Percentiles rank a stretch among this genome's conserved stretches.
Evolutionary conservation across 1,140 invertebrate species (phyloP).

Genomic region (Calliopsis andreniformis): DNA sequence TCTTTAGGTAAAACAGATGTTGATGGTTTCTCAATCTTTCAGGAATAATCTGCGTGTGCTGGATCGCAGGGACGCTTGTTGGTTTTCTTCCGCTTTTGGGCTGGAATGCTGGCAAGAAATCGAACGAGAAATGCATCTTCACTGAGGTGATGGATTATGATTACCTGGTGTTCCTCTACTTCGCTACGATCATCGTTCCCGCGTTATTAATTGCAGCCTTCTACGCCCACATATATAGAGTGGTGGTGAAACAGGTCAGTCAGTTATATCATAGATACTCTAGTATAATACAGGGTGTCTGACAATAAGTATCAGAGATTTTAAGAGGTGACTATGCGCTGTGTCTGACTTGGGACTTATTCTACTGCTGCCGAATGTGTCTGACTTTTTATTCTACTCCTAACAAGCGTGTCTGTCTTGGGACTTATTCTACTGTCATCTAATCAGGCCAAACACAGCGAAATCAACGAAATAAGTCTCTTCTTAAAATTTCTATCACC

Average conservation of each 20-base stretch:
- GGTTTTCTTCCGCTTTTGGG: conserved; percentile 92
- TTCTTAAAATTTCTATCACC: too few relatives aligned
- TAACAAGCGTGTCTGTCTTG: too few relatives aligned
- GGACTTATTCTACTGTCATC: too few relatives aligned
- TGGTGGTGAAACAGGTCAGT: conserved; percentile 92
- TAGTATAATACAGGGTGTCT: neutral
- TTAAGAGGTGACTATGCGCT: too few relatives aligned
- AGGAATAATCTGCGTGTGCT: conserved; percentile 93
- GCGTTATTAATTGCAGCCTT: conserved; percentile 91
- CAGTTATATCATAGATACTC: conserved; percentile 12
- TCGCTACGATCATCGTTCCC: conserved; percentile 93
- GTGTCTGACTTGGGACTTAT: too few relatives aligned
- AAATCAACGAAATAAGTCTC: too few relatives aligned
- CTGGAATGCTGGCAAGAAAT: conserved; percentile 87
- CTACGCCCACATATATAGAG: conserved; percentile 93
- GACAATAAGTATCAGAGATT: too few relatives aligned
- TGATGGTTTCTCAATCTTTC: conserved; percentile 77
- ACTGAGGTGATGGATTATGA: conserved; percentile 93
- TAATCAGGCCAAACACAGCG: too few relatives aligned
- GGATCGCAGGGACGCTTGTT: conserved; percentile 90
- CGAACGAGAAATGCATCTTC: conserved; percentile 87
- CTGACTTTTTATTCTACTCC: too few relatives aligned
- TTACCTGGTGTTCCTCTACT: conserved; percentile 93
- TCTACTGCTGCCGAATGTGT: too few relatives aligned
- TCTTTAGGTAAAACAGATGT: too few relatives aligned